Conservation (phyloP, 2,113 vertebrate species). For the Arvicanthis niloticus region DNA sequence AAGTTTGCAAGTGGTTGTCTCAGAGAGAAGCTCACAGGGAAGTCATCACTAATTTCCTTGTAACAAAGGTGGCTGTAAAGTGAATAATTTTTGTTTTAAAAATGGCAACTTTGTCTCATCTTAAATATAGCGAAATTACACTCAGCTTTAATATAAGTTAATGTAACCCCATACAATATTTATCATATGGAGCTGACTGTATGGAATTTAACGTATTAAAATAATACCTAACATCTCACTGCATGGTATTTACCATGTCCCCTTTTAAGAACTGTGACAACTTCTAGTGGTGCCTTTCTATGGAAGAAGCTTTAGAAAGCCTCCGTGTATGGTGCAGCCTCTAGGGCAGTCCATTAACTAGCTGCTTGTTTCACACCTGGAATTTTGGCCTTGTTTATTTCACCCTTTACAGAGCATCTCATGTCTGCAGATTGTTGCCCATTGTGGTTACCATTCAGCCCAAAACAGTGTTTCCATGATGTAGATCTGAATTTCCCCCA, state of each 20-base stretch:
- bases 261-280: slow-evolving; percentile 18
- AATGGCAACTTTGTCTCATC: background rate
- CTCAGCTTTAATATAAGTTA: background rate
- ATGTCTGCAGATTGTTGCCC: background rate
- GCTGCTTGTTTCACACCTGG: background rate
- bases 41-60: slow-evolving; percentile 18
- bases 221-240: background rate
- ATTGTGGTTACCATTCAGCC: background rate
- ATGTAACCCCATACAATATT: background rate
- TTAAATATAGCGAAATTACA: background rate
- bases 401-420: background rate
- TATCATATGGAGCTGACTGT: background rate
- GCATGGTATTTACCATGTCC: background rate
- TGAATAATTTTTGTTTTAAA: background rate
- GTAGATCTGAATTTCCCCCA: background rate
- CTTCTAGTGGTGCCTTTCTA: background rate
- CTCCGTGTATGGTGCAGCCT: background rate
- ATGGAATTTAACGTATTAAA: background rate
- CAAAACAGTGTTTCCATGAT: background rate
- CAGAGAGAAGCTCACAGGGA: background rate
- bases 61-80: background rate
- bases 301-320: background rate
- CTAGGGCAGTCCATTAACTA: background rate
- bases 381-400: background rate
- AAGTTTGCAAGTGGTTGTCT: background rate